These are phyloP conservation scores for Pyrocoelia pectoralis DNA, from an alignment of 2,888 invertebrate species.

Conservation along the genomic window DNA sequence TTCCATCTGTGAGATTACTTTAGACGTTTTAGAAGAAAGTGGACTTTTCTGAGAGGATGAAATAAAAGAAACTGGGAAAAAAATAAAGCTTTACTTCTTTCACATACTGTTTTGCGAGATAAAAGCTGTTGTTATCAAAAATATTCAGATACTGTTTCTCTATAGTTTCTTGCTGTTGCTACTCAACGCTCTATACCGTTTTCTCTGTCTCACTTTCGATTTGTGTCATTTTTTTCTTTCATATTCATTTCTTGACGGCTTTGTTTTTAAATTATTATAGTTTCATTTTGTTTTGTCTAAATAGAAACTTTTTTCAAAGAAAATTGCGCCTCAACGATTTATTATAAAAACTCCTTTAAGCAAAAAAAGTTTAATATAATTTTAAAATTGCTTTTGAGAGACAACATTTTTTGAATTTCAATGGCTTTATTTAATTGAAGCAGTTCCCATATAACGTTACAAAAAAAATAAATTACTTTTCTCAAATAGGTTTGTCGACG, in stretches of 20 bases:
- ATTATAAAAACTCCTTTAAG: constrained; percentile 46
- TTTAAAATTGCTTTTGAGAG: constrained; percentile 31
- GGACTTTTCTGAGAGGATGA: constrained; percentile 56
- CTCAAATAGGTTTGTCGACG: too few relatives aligned
- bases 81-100: constrained; percentile 53
- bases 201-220: background rate
- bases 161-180: constrained; percentile 35
- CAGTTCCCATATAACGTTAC: background rate
- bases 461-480: too few relatives aligned
- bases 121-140: constrained; percentile 56
- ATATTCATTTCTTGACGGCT: constrained; percentile 52
- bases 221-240: constrained; percentile 3
- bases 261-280: constrained; percentile 59
- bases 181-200: constrained; percentile 13
- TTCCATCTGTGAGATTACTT: constrained; percentile 62
- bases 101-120: constrained; percentile 53
- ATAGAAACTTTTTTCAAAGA: constrained; percentile 41
- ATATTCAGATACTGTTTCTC: constrained; percentile 47
- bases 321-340: constrained; percentile 43
- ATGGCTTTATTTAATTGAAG: background rate
- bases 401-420: constrained; percentile 31
- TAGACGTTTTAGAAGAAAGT: constrained; percentile 60
- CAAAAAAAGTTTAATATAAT: constrained; percentile 32
- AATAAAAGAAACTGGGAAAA: constrained; percentile 50
- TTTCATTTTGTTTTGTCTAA: constrained; percentile 51